Evolutionary conservation across 2,888 invertebrate genomes (phyloP), one percentile per base, ranked within the genome.

Genomic region (Campaea margaritaria): DNA sequence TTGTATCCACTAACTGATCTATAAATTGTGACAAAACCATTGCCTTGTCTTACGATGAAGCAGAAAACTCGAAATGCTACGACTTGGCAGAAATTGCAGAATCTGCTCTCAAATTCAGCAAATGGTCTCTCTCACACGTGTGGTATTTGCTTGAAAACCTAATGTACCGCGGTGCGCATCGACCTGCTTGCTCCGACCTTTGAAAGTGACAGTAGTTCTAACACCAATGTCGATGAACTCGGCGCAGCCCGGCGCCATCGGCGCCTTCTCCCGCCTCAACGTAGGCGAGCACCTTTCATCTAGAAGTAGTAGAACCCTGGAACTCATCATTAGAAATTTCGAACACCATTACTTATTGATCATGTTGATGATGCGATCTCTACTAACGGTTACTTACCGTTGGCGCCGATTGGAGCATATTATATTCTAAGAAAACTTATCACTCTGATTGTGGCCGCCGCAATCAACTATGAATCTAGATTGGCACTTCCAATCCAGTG

Each of bases 121-220:
- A 13, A 39, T 9, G 14, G 13, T 13, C 9, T 39, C 5, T 4
- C 1, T 13, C 8, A n/a, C 39, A 39, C 12, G 7, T 14, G 5
- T 14, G 7, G 16, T 46, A 36, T 21, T 43, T 38, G 64, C 12
- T 49, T 56, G 53, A 54, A 39, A 57, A 34, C 21, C 51, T 46
- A 41, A 60, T 54, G 27, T 44, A 48, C 42, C 46, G 51, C 56
- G 65, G 51, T 58, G 65, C 60, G 58, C 65, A 65, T 68, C 74
- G 75, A 78, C 76, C 77, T 79, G 77, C 76, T 74, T 80, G 78
- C 74, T 74, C 71, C 85, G 88, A 91, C 90, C 91, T 91, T 89
- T 91, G 86, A 89, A 91, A 90, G 90, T 87, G 90, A 91, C 88
- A 90, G 90, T 87, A 81, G 81, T 83, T 86, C 79, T 81, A 67